These are phyloP conservation scores for Sycophila texana DNA, from an alignment of 2,888 invertebrate species.

Conservation along the genomic window DNA sequence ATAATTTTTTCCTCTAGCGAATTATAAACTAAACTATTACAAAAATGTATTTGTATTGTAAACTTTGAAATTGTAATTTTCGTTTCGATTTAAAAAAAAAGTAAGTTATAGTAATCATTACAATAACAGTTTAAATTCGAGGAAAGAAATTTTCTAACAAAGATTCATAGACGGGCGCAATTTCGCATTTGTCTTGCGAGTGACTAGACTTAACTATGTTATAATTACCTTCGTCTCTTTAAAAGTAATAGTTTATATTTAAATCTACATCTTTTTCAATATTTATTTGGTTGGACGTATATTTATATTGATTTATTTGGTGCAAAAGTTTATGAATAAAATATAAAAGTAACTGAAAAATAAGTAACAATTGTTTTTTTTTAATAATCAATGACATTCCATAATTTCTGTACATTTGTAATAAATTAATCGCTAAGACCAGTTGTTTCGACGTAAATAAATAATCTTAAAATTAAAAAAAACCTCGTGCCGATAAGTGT, in stretches of 20 bases:
- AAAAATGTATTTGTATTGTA: conserved; percentile 55
- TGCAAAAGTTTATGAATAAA: conserved; percentile 49
- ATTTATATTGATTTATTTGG: conserved; percentile 38
- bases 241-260: conserved; percentile 26
- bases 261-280: conserved; percentile 39
- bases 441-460: conserved; percentile 4
- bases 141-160: conserved; percentile 67
- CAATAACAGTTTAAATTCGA: conserved; percentile 67
- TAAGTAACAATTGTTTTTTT: conserved; percentile 37
- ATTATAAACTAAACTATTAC: no score
- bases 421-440: conserved; percentile 35
- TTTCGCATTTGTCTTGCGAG: conserved; percentile 30
- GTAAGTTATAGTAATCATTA: conserved; percentile 62
- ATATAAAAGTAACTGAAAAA: conserved; percentile 37
- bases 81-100: conserved; percentile 46
- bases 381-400: conserved; percentile 36
- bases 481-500: conserved; percentile 4
- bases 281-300: conserved; percentile 43
- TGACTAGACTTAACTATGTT: conserved; percentile 67
- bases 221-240: conserved; percentile 24
- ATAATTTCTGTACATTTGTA: conserved; percentile 38
- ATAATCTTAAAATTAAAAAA: conserved; percentile 8
- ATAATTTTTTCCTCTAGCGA: conserved; percentile 9
- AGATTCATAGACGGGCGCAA: conserved; percentile 56
- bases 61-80: conserved; percentile 62